phyloP scores from a whole-genome alignment of 2,797 vertebrate species.

The Parotocinclus haroldoi region DNA sequence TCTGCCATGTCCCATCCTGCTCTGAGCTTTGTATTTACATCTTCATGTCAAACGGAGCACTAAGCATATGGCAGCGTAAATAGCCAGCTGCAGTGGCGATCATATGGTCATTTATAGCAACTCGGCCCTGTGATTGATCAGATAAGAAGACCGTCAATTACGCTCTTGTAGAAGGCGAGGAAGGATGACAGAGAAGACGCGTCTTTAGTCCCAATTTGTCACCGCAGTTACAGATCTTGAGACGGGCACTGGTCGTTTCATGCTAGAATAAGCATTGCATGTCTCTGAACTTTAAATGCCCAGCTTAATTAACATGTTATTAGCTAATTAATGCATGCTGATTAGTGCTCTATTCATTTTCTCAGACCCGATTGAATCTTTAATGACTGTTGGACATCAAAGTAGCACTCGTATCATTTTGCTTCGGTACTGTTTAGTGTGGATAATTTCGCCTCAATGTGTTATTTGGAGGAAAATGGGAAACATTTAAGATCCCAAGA shows the following conservation, averaged over 20 bases:
- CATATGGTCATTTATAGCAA: constrained; percentile 52
- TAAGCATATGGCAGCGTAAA: constrained; percentile 62
- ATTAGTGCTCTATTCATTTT: constrained; percentile 77
- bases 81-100: constrained; percentile 58
- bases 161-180: constrained; percentile 16
- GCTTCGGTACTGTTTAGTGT: constrained; percentile 16
- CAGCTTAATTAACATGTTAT: constrained; percentile 76
- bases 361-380: constrained; percentile 62
- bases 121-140: constrained; percentile 50
- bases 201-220: neutral
- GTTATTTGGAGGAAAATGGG: neutral
- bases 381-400: constrained; percentile 64
- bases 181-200: too few relatives aligned
- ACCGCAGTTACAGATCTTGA: constrained; percentile 1
- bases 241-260: constrained; percentile 40
- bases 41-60: constrained; percentile 49
- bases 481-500: too few relatives aligned
- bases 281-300: constrained; percentile 70
- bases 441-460: constrained; percentile 14
- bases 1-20: constrained; percentile 81
- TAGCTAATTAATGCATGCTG: constrained; percentile 74
- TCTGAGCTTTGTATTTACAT: constrained; percentile 55
- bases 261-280: constrained; percentile 61
- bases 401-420: constrained; percentile 60
- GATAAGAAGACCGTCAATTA: constrained; percentile 37